Evolutionary conservation across 1,140 invertebrate species (phyloP).

Genomic region (Laupala kohalensis): DNA sequence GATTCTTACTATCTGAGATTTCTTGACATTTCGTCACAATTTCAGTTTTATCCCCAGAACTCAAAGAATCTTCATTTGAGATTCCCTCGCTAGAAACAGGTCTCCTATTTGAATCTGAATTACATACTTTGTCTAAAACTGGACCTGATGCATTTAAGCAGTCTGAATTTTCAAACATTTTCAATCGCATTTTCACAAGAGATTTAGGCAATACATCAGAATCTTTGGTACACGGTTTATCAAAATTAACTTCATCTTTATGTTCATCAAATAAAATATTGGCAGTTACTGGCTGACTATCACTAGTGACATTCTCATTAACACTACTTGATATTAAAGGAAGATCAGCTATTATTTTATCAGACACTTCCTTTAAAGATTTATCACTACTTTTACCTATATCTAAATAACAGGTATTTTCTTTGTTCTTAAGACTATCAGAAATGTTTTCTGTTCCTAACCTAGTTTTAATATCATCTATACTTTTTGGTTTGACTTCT

Average conservation of each 20-base stretch:
- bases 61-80: background rate
- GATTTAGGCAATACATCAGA: background rate
- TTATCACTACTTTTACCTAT: background rate
- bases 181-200: slow-evolving; percentile 12
- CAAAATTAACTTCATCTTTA: background rate
- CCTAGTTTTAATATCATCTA: slow-evolving; percentile 8
- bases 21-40: background rate
- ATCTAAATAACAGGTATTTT: slow-evolving; percentile 16
- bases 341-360: background rate
- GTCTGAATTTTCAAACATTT: slow-evolving; percentile 11
- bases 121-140: background rate
- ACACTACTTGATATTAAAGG: background rate
- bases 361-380: background rate
- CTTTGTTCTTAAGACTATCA: slow-evolving; percentile 16
- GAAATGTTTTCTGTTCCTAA: slow-evolving; percentile 8
- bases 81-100: background rate
- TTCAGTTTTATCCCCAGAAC: background rate
- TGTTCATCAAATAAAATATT: background rate
- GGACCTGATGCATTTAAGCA: background rate
- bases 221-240: slow-evolving; percentile 1
- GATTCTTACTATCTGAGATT: no score
- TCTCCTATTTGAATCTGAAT: background rate
- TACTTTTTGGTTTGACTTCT: slow-evolving; percentile 1
- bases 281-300: slow-evolving; percentile 20
- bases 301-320: slow-evolving; percentile 3